Base-by-base conservation (phyloP, 2,888 invertebrate species). In the Aphidius colemani region DNA sequence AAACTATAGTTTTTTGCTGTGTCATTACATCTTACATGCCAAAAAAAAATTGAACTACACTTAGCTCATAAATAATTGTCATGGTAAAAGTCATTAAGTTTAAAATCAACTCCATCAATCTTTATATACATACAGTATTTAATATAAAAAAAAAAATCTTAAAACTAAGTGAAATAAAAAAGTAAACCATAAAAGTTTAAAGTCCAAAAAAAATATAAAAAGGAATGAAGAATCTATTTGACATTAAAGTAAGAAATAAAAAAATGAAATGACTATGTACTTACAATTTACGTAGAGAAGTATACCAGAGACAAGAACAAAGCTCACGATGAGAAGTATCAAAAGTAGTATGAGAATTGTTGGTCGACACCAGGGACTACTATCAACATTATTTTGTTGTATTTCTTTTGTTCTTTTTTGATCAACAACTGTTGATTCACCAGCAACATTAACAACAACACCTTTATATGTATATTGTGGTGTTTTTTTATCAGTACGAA, bases 201-300 rank as follows among this genome's bases (percentile, higher is more conserved):
- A 45, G 11, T 44, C 10, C 10, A 60, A 53, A 9, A 30, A 30
- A 11, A 39, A 53, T 13, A 8, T 30, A 7, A 46, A 30, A 51
- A 49, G 11, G 6, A n/a, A 18, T 7, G 43, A 13, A 45, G 30
- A 50, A 43, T 18, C 7, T 48, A 18, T 40, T 8, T 41, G 13
- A 30, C 49, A 43, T 59, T 58, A 50, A 50, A 45, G 10, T 18
- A 18, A 48, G 41, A n/a, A 46, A 44, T 2, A 40, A 9, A 56
- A 13, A 13, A 13, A 13, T 13, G 13, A 13, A 13, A 13, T 1
- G 2, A 1, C 1, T 18, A 2, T n/a, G 51, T 69, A 87, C 87
- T 84, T 83, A 88, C 88, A 87, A 79, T 87, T 87, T 73, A 86
- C 86, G 78, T 87, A 88, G 63, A 88, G 85, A 53, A 87, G 82